Percentiles rank a stretch among this genome's conserved stretches.
Evolutionary conservation across 2,888 invertebrate genomes (phyloP).

Genomic region (Eupithecia pulchellata): DNA sequence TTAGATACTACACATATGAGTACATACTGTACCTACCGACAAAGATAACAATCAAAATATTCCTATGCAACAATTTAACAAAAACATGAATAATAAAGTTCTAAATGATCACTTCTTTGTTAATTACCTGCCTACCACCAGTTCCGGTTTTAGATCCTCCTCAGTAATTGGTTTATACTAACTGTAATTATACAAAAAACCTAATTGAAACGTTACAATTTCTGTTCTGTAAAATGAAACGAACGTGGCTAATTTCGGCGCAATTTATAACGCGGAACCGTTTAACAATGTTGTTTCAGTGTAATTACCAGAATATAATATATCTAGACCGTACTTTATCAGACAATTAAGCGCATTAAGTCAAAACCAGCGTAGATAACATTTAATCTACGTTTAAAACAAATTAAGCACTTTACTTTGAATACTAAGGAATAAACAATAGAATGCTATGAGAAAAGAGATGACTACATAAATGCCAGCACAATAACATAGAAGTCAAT

Average conservation of each 20-base stretch:
- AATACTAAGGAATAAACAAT: background rate
- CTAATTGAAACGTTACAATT: slow-evolving; percentile 67
- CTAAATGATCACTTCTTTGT: slow-evolving; percentile 62
- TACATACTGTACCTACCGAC: background rate
- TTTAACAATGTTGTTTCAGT: slow-evolving; percentile 48
- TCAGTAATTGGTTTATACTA: slow-evolving; percentile 65
- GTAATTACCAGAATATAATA: slow-evolving; percentile 38
- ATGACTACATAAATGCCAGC: background rate
- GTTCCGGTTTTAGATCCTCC: slow-evolving; percentile 82
- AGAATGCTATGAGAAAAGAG: background rate
- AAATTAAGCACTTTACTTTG: slow-evolving; percentile 16
- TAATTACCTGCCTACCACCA: slow-evolving; percentile 72
- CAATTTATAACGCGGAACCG: slow-evolving; percentile 49
- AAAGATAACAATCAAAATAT: background rate
- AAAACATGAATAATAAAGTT: slow-evolving; percentile 76
- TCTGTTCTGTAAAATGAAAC: slow-evolving; percentile 61
- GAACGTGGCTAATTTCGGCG: slow-evolving; percentile 49
- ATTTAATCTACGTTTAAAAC: slow-evolving; percentile 14
- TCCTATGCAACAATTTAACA: slow-evolving; percentile 43
- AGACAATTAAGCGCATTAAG: slow-evolving; percentile 29
- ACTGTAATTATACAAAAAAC: slow-evolving; percentile 61
- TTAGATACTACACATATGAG: background rate
- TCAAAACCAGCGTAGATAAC: slow-evolving; percentile 17
- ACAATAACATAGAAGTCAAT: slow-evolving; percentile 43
- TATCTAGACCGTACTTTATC: slow-evolving; percentile 8